Conservation (phyloP, 1,140 invertebrate species). For the Halictus rubicundus region DNA sequence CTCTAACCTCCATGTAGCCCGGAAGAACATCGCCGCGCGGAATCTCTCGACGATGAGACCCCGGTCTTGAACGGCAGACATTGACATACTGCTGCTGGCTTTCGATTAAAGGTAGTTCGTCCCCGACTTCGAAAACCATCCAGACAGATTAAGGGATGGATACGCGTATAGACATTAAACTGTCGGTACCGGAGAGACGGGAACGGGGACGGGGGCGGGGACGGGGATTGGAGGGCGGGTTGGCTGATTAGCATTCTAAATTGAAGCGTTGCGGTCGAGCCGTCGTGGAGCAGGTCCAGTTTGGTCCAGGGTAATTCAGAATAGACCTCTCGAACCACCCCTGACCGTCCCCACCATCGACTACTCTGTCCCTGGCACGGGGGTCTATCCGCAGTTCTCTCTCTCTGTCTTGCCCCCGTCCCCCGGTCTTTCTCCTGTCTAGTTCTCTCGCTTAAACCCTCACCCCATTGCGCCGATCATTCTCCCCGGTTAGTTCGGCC, state of each 20-base stretch:
- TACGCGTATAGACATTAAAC: constrained; percentile 76
- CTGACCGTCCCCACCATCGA: neutral
- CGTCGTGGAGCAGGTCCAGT: constrained; percentile 66
- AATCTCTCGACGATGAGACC: constrained; percentile 41
- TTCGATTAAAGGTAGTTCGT: constrained; percentile 65
- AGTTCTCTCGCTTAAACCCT: constrained; percentile 31
- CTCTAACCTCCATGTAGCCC: neutral
- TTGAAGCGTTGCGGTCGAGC: constrained; percentile 78
- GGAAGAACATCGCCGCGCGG: constrained; percentile 30
- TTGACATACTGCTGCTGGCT: constrained; percentile 66
- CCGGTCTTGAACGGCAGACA: constrained; percentile 47
- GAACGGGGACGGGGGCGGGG: neutral
- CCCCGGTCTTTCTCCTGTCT: constrained; percentile 17
- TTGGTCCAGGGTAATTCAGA: constrained; percentile 72
- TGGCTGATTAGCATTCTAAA: constrained; percentile 79
- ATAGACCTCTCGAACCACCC: constrained; percentile 62
- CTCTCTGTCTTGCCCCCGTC: constrained; percentile 2
- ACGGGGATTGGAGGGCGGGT: constrained; percentile 25
- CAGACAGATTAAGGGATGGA: constrained; percentile 66
- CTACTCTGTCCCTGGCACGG: neutral
- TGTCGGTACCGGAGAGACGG: constrained; percentile 52
- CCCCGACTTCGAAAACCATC: constrained; percentile 44
- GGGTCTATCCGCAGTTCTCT: constrained; percentile 6
- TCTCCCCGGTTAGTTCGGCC: constrained; percentile 59
- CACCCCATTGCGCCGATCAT: constrained; percentile 38